These are phyloP conservation scores for Mallateleia sp. DNA, from an alignment of 2,888 invertebrate species.

Conservation along the genomic window DNA sequence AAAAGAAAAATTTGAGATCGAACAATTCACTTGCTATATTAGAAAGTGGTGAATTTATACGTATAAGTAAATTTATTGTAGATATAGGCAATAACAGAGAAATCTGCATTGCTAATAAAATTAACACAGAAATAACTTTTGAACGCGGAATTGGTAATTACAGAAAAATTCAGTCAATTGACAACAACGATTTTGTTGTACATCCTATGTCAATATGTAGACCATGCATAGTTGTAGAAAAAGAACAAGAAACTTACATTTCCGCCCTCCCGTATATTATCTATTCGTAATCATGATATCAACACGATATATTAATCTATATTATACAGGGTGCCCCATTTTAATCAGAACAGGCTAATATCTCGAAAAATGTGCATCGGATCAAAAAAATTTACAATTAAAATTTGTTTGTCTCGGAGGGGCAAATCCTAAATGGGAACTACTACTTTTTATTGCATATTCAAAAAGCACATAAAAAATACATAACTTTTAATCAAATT, in stretches of 20 bases:
- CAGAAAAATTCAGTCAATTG: constrained; percentile 18
- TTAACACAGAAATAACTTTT: constrained; percentile 4
- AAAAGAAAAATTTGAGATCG: constrained; percentile 28
- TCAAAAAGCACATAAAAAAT: too few species aligned
- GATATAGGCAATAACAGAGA: constrained; percentile 31
- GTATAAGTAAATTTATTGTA: constrained; percentile 36
- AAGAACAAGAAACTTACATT: constrained; percentile 23
- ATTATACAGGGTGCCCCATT: too few species aligned
- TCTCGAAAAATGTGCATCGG: too few species aligned
- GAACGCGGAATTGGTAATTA: constrained; percentile 12
- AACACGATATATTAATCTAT: too few species aligned
- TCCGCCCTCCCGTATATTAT: constrained; percentile 44
- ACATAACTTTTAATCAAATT: too few species aligned
- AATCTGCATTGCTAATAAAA: constrained; percentile 28
- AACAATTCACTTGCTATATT: constrained; percentile 37
- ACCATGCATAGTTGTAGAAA: constrained; percentile 36
- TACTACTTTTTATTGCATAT: too few species aligned
- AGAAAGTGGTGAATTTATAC: constrained; percentile 21
- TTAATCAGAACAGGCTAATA: too few species aligned
- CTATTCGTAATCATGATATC: constrained; percentile 32
- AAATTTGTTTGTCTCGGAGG: too few species aligned
- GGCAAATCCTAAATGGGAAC: too few species aligned
- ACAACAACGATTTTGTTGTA: constrained; percentile 11
- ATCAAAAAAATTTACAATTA: too few species aligned
- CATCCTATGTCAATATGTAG: constrained; percentile 32